phyloP scores from a whole-genome alignment of 2,113 vertebrate species.

The Psilopogon haemacephalus region DNA sequence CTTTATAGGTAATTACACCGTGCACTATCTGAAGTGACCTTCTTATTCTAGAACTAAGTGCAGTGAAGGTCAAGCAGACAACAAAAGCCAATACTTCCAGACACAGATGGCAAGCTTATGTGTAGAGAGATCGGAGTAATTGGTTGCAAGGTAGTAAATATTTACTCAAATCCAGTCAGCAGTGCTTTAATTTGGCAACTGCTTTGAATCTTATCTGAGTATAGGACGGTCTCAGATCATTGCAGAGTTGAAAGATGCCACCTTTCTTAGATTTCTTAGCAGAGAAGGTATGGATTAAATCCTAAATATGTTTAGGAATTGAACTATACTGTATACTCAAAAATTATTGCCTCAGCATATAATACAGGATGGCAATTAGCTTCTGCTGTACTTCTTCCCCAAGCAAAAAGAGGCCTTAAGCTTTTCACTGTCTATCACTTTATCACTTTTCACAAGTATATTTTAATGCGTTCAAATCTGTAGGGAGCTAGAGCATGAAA shows the following conservation, averaged over 20 bases:
- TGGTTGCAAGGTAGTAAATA: background rate
- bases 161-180: background rate
- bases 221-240: background rate
- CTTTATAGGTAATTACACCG: background rate
- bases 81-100: background rate
- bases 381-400: background rate
- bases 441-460: constrained; percentile 20
- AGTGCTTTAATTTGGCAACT: background rate
- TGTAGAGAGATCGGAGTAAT: background rate
- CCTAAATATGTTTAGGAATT: background rate
- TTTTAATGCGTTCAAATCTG: background rate
- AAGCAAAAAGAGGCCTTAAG: background rate
- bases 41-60: background rate
- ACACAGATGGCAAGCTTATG: background rate
- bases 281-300: background rate
- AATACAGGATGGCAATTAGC: background rate
- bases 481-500: background rate
- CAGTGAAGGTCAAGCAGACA: background rate
- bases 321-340: background rate
- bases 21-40: background rate
- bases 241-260: background rate
- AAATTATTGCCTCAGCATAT: background rate
- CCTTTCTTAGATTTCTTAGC: background rate
- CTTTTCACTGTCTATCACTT: constrained; percentile 3
- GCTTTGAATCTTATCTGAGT: background rate